Percentiles rank a stretch among this genome's conserved stretches.
Conservation (phyloP, 2,113 vertebrate species). For the Leuciscus idus region DNA sequence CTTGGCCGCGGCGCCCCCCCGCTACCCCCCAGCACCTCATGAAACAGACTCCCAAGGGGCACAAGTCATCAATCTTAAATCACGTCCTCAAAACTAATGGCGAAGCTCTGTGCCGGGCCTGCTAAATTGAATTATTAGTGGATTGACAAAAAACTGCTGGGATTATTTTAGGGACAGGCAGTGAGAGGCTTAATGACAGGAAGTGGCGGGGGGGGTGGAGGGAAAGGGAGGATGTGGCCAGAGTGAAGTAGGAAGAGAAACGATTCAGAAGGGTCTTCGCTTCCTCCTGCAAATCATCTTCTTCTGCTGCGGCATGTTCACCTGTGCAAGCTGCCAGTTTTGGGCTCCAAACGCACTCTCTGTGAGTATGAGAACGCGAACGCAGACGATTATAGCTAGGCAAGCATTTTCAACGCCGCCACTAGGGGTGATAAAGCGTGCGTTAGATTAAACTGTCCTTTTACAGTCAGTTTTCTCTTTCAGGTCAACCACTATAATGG, state of each 20-base stretch:
- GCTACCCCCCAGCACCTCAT: constrained; percentile 43
- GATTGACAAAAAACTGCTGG: constrained; percentile 78
- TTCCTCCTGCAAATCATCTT: constrained; percentile 72
- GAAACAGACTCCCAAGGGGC: constrained; percentile 74
- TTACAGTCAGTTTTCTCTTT: background rate
- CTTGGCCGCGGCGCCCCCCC: constrained; percentile 62
- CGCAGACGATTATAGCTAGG: background rate
- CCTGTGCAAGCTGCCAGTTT: constrained; percentile 34
- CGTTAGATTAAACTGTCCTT: background rate
- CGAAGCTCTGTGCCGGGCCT: constrained; percentile 70
- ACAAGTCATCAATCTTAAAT: constrained; percentile 84
- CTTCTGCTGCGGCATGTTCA: constrained; percentile 65
- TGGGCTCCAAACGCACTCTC: background rate
- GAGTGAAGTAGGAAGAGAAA: constrained; percentile 49
- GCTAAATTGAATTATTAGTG: constrained; percentile 81
- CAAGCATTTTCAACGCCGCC: background rate
- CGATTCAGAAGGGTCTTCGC: constrained; percentile 42
- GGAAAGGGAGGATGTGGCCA: constrained; percentile 60
- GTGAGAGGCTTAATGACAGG: constrained; percentile 74
- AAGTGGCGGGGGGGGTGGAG: constrained; percentile 46
- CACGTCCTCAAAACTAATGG: constrained; percentile 79
- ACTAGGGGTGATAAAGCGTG: background rate
- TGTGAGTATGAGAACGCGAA: background rate
- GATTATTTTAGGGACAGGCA: constrained; percentile 71
- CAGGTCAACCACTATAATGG: background rate